Base-by-base conservation (phyloP, 2,113 vertebrate species). In the Phoenicopterus ruber region DNA sequence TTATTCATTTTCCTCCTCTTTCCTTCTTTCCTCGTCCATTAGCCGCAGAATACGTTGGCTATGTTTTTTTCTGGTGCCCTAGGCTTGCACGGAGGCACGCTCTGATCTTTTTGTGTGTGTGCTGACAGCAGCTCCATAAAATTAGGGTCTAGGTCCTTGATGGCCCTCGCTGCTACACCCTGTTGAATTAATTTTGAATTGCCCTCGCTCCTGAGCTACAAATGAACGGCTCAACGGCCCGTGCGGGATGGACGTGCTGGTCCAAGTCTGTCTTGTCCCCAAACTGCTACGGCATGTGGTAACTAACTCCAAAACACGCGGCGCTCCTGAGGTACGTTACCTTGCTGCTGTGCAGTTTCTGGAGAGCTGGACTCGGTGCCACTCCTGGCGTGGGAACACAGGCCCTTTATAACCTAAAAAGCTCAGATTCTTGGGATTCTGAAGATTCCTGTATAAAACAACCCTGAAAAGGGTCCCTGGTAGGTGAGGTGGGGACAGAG, bases 211-310 rank as follows among this genome's bases (percentile, higher is more conserved):
- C 46, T 57, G 47, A 63, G 21, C 34, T 77, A 10, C 1, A 3
- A 49, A 7, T 24, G 26, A 42, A 34, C n/a, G 44, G 57, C 17
- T 90, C 34, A 40, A 32, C 36, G 54, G 57, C 34, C 34, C 34
- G 13, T 18, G 19, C 8, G 34, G 87, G 26, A 42, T 58, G 34
- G 34, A 59, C 32, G 21, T 54, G 50, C 25, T 2, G 4, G 26
- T 71, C 62, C 58, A 36, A 17, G 62, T 34, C 57, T 25, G 1
- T 54, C 34, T 66, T 54, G 18, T 59, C 82, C 58, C 38, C 28
- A 58, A 0, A 22, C n/a, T 61, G 40, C 47, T 54, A 17, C 2
- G 6, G 31, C n/a, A 80, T 0, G 0, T 25, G 59, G 2, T 24
- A 36, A 34, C 4, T 29, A 17, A 21, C n/a, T 49, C 40, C n/a